phyloP scores from a whole-genome alignment of 1,140 invertebrate species.

The Bombus difficillimus region DNA sequence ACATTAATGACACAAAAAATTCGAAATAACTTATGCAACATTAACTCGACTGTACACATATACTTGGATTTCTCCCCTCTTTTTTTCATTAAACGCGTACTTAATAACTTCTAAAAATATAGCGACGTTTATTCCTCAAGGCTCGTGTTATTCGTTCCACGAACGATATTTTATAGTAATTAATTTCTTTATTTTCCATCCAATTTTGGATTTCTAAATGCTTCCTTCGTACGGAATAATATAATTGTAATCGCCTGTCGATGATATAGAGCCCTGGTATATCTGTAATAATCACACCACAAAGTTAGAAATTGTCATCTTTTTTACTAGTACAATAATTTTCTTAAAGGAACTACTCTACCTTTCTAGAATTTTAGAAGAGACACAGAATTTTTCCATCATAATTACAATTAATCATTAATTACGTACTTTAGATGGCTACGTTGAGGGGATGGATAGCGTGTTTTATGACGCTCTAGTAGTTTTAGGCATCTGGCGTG shows the following conservation, averaged over 20 bases:
- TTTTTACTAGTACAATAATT: not conserved
- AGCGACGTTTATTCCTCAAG: not conserved
- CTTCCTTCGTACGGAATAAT: not conserved
- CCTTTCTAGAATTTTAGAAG: not conserved
- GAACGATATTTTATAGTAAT: not conserved
- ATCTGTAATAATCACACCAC: not conserved
- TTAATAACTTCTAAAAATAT: not conserved
- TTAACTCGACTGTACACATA: not conserved
- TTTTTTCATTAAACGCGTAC: not conserved
- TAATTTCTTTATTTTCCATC: not conserved
- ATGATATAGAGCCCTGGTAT: not conserved
- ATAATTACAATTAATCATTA: too few relatives aligned
- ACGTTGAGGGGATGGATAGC: not conserved
- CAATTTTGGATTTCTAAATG: not conserved
- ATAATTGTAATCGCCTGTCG: not conserved
- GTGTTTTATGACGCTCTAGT: not conserved
- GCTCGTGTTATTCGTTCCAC: not conserved
- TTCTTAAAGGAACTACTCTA: not conserved
- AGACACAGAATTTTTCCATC: too few relatives aligned
- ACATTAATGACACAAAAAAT: not conserved
- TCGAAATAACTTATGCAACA: slow-evolving; percentile 7
- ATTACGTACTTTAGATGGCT: not conserved
- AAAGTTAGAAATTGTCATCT: not conserved
- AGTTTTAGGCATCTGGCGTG: not conserved
- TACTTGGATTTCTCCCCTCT: not conserved